Evolutionary conservation across 2,113 vertebrate genomes (phyloP).

Genomic region (Eonycteris spelaea): DNA sequence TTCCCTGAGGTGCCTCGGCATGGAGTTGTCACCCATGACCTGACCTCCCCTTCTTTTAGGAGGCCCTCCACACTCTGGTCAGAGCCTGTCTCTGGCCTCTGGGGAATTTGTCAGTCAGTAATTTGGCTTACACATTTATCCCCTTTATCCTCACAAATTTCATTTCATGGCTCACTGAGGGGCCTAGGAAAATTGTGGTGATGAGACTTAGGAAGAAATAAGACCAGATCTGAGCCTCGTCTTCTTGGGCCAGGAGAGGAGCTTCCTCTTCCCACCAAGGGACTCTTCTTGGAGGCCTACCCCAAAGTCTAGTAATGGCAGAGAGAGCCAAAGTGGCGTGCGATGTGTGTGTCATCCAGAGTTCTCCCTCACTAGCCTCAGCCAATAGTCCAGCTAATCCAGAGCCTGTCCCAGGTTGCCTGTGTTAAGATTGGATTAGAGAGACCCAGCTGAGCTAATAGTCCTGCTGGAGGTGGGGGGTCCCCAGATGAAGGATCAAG

Average conservation of each 20-base stretch:
- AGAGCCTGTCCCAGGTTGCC: not conserved
- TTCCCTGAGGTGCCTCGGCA: not conserved
- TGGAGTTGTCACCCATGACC: not conserved
- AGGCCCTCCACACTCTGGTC: not conserved
- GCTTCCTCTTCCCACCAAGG: not conserved
- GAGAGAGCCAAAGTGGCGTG: not conserved
- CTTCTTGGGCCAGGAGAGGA: not conserved
- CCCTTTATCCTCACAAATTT: not conserved
- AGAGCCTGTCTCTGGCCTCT: not conserved
- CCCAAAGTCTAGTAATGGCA: not conserved
- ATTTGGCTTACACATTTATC: not conserved
- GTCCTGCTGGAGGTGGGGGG: not conserved
- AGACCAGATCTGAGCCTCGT: not conserved
- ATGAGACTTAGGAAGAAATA: not conserved
- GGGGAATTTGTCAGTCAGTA: not conserved
- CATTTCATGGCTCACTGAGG: not conserved
- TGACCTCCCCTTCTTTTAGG: not conserved
- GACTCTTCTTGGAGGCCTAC: not conserved
- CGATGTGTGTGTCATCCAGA: not conserved
- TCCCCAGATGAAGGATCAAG: not conserved
- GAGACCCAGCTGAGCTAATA: not conserved
- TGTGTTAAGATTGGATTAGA: conserved; percentile 50
- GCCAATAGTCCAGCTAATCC: not conserved
- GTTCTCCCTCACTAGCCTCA: not conserved
- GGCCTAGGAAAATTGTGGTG: not conserved